Percentiles rank a stretch among this genome's conserved stretches.
Conservation (phyloP, 2,113 vertebrate genomes). For the Tachuris rubrigastra region DNA sequence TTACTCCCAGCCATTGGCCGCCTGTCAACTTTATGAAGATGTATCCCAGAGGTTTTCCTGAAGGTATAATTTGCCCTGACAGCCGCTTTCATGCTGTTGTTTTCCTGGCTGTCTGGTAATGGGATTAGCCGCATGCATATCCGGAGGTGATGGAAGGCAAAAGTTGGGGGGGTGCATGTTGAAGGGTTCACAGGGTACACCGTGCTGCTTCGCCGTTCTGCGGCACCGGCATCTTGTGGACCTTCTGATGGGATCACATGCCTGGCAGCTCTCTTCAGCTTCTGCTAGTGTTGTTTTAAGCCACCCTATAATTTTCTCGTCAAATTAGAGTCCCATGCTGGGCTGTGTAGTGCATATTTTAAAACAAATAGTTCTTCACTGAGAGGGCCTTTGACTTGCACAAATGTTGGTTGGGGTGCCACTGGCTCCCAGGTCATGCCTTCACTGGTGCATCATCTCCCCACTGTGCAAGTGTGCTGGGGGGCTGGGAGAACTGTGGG, state of each 20-base stretch:
- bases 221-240: accelerated
- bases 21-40: not conserved
- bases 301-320: constrained; percentile 41
- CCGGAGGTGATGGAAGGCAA: not conserved
- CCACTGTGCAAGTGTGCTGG: not conserved
- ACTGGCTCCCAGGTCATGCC: accelerated
- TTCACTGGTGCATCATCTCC: not conserved
- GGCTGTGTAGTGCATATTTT: not conserved
- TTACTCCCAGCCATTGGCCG: accelerated
- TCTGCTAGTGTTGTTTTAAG: not conserved
- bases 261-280: not conserved
- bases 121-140: constrained; percentile 7
- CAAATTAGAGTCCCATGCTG: not conserved
- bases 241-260: not conserved
- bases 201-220: accelerated
- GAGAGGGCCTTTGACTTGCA: not conserved
- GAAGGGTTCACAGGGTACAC: not conserved
- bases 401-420: not conserved
- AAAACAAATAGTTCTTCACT: not conserved
- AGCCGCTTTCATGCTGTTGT: not conserved
- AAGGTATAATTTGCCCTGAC: constrained; percentile 11
- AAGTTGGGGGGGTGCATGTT: accelerated
- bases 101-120: not conserved
- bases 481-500: not conserved
- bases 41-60: not conserved